Base-by-base conservation (phyloP, 2,888 invertebrate species). In the Agonopterix heracliana region DNA sequence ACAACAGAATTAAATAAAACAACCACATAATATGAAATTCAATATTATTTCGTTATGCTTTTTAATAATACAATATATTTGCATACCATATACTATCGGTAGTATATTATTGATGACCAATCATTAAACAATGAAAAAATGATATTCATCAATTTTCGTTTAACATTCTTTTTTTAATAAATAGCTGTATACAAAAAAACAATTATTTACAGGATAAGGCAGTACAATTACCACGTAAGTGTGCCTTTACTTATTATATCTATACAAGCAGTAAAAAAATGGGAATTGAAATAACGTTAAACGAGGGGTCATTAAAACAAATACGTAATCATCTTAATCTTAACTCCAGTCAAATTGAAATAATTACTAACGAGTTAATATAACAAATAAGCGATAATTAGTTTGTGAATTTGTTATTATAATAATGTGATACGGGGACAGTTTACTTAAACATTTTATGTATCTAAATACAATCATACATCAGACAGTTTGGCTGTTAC, bases 111-210 rank as follows among this genome's bases (percentile, higher is more conserved):
- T 84, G 86, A 86, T 85, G 85, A 86, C 78, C 83, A 80, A 85
- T 81, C 86, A 86, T 85, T 83, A 82, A 86, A 86, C 85, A 86
- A 83, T 83, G 84, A 82, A 85, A 76, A 74, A 78, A 84, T 84
- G 81, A 84, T 72, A 81, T 80, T 75, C 84, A 85, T 86, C 85
- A 86, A 82, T 81, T 80, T 74, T 78, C 77, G 74, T 81, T 84
- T 82, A 85, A 86, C 84, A 82, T 86, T 82, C 72, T 78, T 86
- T 26, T 26, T 26, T 88, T 85, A 89, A 89, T 89, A 89, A 89
- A 89, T 89, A 89, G 89, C 88, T 88, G 89, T 89, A 88, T 89
- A 89, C 86, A 89, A 89, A 82, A 63, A 78, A 89, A 89, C 89
- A 88, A 88, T 88, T 89, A 89, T 89, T 89, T 89, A 89, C 89